These are phyloP conservation scores for Gortyna flavago DNA, from an alignment of 2,888 invertebrate species.

Conservation along the genomic window DNA sequence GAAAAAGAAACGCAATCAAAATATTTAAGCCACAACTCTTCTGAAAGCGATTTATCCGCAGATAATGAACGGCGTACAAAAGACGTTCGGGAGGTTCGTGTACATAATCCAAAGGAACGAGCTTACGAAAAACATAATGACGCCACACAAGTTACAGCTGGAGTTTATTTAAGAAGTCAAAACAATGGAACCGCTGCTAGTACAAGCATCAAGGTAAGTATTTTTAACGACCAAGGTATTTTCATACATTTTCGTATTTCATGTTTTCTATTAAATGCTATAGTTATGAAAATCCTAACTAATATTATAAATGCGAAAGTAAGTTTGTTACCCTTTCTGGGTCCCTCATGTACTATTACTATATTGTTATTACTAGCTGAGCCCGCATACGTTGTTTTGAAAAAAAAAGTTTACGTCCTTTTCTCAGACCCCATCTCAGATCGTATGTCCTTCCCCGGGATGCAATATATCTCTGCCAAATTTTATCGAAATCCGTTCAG, in stretches of 20 bases:
- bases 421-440: too few species aligned
- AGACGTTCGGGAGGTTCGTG: constrained; percentile 56
- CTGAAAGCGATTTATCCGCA: not conserved
- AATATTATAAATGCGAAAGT: too few species aligned
- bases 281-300: not conserved
- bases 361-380: too few species aligned
- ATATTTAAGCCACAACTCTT: not conserved
- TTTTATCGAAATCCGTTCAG: too few species aligned
- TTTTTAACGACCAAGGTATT: not conserved
- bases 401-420: too few species aligned
- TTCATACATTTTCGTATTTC: not conserved
- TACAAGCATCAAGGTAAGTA: not conserved
- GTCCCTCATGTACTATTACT: too few species aligned
- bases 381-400: too few species aligned
- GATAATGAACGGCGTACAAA: not conserved
- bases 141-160: not conserved
- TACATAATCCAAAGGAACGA: constrained; percentile 67
- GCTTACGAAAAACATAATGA: constrained; percentile 37
- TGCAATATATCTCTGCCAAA: too few species aligned
- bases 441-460: too few species aligned
- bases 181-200: not conserved
- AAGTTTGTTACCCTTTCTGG: too few species aligned
- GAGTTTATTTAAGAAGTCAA: constrained; percentile 24
- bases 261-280: not conserved
- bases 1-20: constrained; percentile 24